phyloP scores from a whole-genome alignment of 2,113 vertebrate genomes.

The Syrrhaptes paradoxus region DNA sequence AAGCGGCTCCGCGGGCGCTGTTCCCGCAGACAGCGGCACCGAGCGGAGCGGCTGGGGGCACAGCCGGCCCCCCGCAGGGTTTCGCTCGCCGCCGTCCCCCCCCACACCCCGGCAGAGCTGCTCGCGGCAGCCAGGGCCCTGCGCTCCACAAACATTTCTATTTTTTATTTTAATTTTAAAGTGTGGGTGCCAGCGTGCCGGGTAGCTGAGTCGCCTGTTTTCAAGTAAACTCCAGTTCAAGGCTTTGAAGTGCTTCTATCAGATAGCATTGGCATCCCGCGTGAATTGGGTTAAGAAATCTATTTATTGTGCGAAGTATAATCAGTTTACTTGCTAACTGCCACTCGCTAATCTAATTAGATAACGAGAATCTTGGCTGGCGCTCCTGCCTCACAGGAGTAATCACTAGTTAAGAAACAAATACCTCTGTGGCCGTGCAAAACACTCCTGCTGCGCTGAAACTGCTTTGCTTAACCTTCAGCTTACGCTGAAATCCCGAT shows the following conservation, averaged over 20 bases:
- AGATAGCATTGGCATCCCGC: neutral
- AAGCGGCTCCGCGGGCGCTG: no score
- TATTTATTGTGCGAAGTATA: neutral
- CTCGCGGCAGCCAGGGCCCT: no score
- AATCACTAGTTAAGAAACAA: neutral
- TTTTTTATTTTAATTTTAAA: no score
- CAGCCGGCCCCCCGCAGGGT: no score
- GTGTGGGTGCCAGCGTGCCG: neutral
- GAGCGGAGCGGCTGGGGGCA: no score
- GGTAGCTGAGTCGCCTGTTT: neutral
- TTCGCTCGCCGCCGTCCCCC: no score
- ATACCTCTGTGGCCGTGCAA: neutral
- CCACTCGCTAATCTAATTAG: neutral
- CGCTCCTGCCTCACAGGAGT: neutral
- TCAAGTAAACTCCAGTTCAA: neutral
- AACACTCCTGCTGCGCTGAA: neutral
- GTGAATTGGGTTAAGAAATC: neutral
- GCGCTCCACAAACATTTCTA: no score
- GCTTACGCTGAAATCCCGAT: fast-evolving
- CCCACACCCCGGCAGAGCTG: no score
- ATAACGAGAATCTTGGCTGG: neutral
- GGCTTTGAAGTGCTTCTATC: fast-evolving
- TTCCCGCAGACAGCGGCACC: no score
- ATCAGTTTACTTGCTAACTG: neutral
- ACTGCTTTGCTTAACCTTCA: neutral